Conservation (phyloP, 2,888 invertebrate species). For the Drosophila hamatofila region DNA sequence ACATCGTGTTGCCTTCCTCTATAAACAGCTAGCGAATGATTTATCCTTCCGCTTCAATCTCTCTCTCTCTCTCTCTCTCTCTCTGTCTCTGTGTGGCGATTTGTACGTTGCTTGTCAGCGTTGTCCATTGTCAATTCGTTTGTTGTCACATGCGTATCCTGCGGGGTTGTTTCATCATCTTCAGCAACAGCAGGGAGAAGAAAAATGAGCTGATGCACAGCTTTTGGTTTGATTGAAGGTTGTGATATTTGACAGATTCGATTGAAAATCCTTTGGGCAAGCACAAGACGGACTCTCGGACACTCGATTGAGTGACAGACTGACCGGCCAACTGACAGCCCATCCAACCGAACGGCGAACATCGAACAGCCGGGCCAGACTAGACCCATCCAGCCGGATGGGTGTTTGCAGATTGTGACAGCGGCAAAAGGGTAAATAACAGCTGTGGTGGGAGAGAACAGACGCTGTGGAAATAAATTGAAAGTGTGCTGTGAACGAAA, state of each 20-base stretch:
- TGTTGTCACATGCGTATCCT: constrained; percentile 67
- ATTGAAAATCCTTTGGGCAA: constrained; percentile 80
- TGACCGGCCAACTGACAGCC: constrained; percentile 66
- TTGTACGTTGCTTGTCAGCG: constrained; percentile 60
- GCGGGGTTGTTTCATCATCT: constrained; percentile 70
- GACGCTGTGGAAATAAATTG: constrained; percentile 70
- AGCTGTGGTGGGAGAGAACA: constrained; percentile 28
- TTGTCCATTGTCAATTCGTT: constrained; percentile 65
- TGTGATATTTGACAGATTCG: constrained; percentile 84
- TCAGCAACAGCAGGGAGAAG: constrained; percentile 40
- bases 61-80: not conserved
- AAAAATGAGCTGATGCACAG: constrained; percentile 72
- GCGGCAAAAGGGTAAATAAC: constrained; percentile 76
- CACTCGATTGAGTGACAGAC: constrained; percentile 68
- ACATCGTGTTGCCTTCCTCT: constrained; percentile 42
- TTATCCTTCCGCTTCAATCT: constrained; percentile 61
- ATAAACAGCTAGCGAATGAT: constrained; percentile 56
- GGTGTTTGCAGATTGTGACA: constrained; percentile 79
- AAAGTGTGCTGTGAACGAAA: constrained; percentile 73
- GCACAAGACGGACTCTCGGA: constrained; percentile 50
- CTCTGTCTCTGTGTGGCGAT: constrained; percentile 24
- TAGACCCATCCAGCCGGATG: constrained; percentile 63
- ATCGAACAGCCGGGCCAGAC: constrained; percentile 28
- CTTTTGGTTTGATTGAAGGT: constrained; percentile 82
- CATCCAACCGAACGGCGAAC: constrained; percentile 47